Evolutionary conservation across 2,888 invertebrate species (phyloP), one percentile per base, ranked within the genome.

Genomic region (Blera fallax): DNA sequence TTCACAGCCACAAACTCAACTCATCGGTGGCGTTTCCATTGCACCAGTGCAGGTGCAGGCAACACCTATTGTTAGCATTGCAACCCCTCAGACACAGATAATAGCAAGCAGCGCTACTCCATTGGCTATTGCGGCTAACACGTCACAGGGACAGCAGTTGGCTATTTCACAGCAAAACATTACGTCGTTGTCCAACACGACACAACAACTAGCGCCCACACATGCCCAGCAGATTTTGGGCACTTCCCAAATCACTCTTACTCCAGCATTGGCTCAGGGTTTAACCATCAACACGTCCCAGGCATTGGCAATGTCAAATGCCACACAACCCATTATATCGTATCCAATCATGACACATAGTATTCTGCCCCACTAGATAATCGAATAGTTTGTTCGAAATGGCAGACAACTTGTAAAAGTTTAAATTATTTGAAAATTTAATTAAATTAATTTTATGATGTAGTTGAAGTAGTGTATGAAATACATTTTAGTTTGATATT

Each of bases 311-410:
- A 93, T 94, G 93, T 94, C 94, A 2, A 94, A 94, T 88, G 93
- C 94, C 4, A 93, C 94, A 0, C 94, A 94, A 72, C 94, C 95
- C 1, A 93, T 95, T 89, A 94, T 95, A 58, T 94, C 95, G 0
- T 95, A 94, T 89, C 95, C 95, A 1, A 94, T 95, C 56, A 94
- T 95, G 94, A 94, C 94, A 14, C 94, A 95, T 87, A 93, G 93
- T 85, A 92, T 93, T 76, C 87, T 92, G 16, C 91, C 89, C 5
- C 89, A 89, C 60, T 88, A 88, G 64, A 50, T 21, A 29, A 34
- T 29, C 14, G 37, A 29, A 45, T 11, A 27, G 52, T 24, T 24
- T 24, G 24, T 2, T 24, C 24, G 24, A 24, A 32, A 7, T 1
- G 2, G 45, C 45, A 21, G 10, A 48, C 16, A 14, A 40, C 14